These are phyloP conservation scores for Pheosia gnoma DNA, from an alignment of 2,888 invertebrate species.

Conservation along the genomic window DNA sequence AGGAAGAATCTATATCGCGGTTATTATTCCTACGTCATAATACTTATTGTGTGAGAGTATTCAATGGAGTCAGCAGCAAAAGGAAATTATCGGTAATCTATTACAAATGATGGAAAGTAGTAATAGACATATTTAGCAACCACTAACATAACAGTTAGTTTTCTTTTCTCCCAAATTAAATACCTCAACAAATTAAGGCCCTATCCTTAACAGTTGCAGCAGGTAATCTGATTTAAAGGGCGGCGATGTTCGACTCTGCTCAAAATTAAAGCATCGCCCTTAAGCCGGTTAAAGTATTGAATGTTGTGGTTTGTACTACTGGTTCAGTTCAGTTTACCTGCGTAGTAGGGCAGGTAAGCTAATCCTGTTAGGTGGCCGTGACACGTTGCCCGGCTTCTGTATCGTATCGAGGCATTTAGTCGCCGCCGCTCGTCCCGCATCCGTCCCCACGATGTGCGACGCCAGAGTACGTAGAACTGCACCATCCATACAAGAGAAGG, in stretches of 20 bases:
- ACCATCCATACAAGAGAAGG: slow-evolving; percentile 79
- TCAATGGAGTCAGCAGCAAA: too few relatives aligned
- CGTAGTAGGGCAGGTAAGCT: slow-evolving; percentile 77
- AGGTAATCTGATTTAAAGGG: slow-evolving; percentile 30
- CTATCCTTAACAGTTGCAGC: not conserved
- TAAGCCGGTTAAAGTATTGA: slow-evolving; percentile 73
- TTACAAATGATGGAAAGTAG: too few relatives aligned
- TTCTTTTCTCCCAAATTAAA: too few relatives aligned
- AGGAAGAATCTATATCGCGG: too few relatives aligned
- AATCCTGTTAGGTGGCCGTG: slow-evolving; percentile 84
- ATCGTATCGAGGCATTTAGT: slow-evolving; percentile 66
- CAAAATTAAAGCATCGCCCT: slow-evolving; percentile 55
- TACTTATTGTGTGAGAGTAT: too few relatives aligned
- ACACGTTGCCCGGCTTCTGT: slow-evolving; percentile 80
- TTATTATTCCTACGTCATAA: too few relatives aligned
- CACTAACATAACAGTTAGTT: too few relatives aligned
- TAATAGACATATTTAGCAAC: too few relatives aligned
- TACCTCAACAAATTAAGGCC: too few relatives aligned
- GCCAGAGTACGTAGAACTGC: slow-evolving; percentile 71
- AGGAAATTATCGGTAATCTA: too few relatives aligned
- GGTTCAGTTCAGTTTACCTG: slow-evolving; percentile 69
- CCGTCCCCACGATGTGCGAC: slow-evolving; percentile 76
- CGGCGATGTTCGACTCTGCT: slow-evolving; percentile 43
- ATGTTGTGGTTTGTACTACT: slow-evolving; percentile 55
- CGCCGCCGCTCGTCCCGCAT: slow-evolving; percentile 59